phyloP scores from a whole-genome alignment of 2,888 invertebrate genomes.

The Pogonocherus hispidulus region DNA sequence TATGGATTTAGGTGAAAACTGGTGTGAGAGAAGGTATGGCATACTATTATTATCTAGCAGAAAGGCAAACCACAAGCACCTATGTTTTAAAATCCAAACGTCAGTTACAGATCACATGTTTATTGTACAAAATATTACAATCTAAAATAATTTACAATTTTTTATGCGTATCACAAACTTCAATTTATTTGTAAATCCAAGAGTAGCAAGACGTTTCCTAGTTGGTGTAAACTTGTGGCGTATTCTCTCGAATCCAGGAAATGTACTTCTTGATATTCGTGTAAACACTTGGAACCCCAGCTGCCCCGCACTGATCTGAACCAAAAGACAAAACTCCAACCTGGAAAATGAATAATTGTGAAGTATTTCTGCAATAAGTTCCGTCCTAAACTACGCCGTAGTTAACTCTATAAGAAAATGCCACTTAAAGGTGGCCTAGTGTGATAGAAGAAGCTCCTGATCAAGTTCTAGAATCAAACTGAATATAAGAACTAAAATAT shows the following conservation, averaged over 20 bases:
- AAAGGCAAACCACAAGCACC: too few species aligned
- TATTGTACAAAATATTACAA: conserved; percentile 9
- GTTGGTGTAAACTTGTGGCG: conserved; percentile 67
- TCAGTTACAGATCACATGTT: neutral
- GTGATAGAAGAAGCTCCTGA: too few species aligned
- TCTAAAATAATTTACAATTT: conserved; percentile 17
- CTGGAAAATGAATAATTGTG: conserved; percentile 70
- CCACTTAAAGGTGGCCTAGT: too few species aligned
- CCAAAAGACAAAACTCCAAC: conserved; percentile 86
- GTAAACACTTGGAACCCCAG: conserved; percentile 83
- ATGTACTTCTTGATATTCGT: conserved; percentile 82
- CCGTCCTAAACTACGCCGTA: too few species aligned
- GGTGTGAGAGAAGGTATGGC: too few species aligned
- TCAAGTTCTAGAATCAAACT: too few species aligned
- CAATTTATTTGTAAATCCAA: neutral
- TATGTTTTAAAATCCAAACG: too few species aligned
- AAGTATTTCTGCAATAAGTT: too few species aligned
- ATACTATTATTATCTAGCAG: too few species aligned
- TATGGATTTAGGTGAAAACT: too few species aligned
- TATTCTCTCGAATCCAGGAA: conserved; percentile 83
- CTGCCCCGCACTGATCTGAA: conserved; percentile 81
- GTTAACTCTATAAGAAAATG: too few species aligned
- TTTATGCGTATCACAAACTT: conserved; percentile 1
- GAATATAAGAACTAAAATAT: too few species aligned
- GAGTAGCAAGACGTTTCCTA: conserved; percentile 9